Evolutionary conservation across 2,888 invertebrate species (phyloP).

Genomic region (Alloplasta piceator): DNA sequence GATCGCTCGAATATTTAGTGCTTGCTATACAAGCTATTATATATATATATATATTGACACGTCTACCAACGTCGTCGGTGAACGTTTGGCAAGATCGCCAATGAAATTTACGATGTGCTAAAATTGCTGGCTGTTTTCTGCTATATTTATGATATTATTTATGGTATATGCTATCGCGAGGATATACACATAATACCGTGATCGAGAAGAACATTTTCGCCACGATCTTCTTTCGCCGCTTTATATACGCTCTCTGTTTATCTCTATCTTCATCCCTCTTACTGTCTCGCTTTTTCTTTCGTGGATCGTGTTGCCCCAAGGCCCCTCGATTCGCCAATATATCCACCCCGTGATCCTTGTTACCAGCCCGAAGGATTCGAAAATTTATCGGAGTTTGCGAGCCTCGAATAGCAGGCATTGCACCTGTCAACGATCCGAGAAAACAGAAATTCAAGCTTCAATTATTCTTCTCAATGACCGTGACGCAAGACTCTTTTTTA

Average conservation of each 20-base stretch:
- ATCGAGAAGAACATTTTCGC: constrained; percentile 50
- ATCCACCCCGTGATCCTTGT: constrained; percentile 50
- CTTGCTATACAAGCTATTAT: constrained; percentile 15
- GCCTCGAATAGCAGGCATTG: constrained; percentile 19
- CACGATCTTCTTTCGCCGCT: constrained; percentile 29
- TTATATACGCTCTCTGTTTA: constrained; percentile 15
- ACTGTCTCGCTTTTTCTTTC: constrained; percentile 2
- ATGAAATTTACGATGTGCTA: constrained; percentile 71
- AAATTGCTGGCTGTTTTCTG: constrained; percentile 68
- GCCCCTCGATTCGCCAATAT: constrained; percentile 51
- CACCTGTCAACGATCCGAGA: constrained; percentile 53
- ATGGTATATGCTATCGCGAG: constrained; percentile 59
- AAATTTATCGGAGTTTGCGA: constrained; percentile 44
- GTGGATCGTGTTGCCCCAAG: constrained; percentile 45
- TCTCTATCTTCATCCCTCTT: neutral
- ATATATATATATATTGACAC: no score
- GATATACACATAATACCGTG: constrained; percentile 14
- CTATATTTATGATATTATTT: constrained; percentile 68
- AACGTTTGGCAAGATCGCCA: constrained; percentile 54
- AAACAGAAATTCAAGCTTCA: neutral
- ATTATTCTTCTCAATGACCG: no score
- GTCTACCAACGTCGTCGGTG: constrained; percentile 26
- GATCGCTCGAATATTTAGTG: constrained; percentile 42
- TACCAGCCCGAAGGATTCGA: constrained; percentile 51
- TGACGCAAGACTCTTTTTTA: no score